Conservation (phyloP, 2,113 vertebrate species). For the Anolis carolinensis region DNA sequence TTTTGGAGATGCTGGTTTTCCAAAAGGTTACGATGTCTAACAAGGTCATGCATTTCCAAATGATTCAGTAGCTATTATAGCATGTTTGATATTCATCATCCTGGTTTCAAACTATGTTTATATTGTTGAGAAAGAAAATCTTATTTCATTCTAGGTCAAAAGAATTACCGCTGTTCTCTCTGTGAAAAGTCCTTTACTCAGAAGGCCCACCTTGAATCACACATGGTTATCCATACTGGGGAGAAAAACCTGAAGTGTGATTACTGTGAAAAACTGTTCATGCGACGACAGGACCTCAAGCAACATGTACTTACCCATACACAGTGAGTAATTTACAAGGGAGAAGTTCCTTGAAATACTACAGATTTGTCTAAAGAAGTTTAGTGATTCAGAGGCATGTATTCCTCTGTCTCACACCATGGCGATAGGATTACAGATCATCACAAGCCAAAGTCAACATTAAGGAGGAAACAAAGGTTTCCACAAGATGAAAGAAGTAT, state of each 20-base stretch:
- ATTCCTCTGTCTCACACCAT: not conserved
- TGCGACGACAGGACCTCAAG: conserved; percentile 95
- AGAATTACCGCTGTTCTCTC: conserved; percentile 92
- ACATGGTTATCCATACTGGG: conserved; percentile 95
- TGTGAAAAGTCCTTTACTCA: conserved; percentile 96
- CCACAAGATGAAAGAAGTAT: not conserved
- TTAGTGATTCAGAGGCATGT: not conserved
- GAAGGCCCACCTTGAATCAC: conserved; percentile 94
- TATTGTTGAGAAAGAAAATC: not conserved
- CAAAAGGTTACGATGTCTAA: no score
- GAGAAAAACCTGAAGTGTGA: conserved; percentile 97
- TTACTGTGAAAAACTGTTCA: conserved; percentile 93
- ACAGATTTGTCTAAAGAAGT: not conserved
- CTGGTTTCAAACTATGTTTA: not conserved
- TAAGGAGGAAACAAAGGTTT: not conserved
- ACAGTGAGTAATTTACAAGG: conserved; percentile 77
- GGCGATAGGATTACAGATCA: not conserved
- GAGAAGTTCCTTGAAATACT: accelerated
- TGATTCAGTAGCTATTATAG: not conserved
- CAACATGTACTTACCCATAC: conserved; percentile 96
- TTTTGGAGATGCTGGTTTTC: no score
- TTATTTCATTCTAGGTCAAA: conserved; percentile 83
- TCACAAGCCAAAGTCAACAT: not conserved
- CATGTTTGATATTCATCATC: not conserved
- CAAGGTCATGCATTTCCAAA: no score